A percentile compares a stretch with the other conserved stretches of the same genome.
Conservation (phyloP, 2,113 vertebrate genomes). For the Pogona vitticeps region DNA sequence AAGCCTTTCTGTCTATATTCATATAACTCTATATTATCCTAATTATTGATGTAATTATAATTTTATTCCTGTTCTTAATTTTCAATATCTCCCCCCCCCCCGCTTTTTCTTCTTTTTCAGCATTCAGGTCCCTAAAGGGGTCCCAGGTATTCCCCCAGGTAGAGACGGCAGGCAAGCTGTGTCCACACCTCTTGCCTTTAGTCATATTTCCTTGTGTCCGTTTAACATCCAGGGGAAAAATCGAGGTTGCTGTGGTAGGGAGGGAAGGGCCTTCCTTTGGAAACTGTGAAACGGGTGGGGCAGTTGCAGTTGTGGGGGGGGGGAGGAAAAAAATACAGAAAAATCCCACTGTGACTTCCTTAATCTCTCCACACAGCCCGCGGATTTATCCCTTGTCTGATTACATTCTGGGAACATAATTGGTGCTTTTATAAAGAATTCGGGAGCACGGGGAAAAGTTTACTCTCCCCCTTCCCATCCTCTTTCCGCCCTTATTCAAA, state of each 20-base stretch:
- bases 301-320: neutral
- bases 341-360: neutral
- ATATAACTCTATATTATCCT: slow-evolving; percentile 57
- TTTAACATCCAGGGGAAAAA: neutral
- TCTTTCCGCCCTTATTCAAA: neutral
- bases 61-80: neutral
- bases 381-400: slow-evolving; percentile 35
- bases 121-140: too few relatives aligned
- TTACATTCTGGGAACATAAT: slow-evolving; percentile 66
- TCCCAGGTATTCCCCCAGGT: neutral
- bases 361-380: neutral
- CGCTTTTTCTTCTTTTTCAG: neutral
- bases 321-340: neutral
- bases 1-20: slow-evolving; percentile 42
- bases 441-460: neutral
- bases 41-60: slow-evolving; percentile 46
- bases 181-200: neutral
- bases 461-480: neutral
- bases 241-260: neutral
- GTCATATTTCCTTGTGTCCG: too few relatives aligned
- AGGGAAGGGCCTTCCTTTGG: too few relatives aligned
- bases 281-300: neutral
- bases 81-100: neutral
- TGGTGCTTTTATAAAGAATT: neutral
- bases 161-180: neutral